Evolutionary conservation across 2,113 vertebrate species (phyloP).

Genomic region (Bettongia penicillata): DNA sequence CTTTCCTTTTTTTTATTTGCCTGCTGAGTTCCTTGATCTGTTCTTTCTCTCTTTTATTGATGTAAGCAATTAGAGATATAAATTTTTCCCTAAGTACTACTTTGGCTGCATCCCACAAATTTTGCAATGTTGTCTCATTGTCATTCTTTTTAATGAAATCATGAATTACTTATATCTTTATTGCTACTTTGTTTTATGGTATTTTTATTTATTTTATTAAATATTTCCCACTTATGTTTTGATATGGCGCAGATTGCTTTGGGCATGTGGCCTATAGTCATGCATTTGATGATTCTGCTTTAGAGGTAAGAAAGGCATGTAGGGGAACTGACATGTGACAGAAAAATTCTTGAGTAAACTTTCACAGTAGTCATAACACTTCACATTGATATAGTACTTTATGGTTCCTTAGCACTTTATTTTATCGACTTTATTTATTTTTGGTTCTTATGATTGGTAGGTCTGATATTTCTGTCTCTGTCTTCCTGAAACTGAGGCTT

Average conservation of each 20-base stretch:
- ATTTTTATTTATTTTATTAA: background rate
- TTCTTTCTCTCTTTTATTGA: no score
- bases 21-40: no score
- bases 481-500: background rate
- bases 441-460: background rate
- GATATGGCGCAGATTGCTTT: background rate
- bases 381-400: background rate
- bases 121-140: background rate
- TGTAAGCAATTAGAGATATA: no score
- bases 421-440: background rate
- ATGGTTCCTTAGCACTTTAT: background rate
- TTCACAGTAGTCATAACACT: background rate
- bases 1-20: no score
- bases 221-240: background rate
- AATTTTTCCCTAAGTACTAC: no score
- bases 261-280: no score
- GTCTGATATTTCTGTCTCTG: background rate
- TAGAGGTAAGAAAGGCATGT: background rate
- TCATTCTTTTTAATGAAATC: background rate
- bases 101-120: no score
- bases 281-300: background rate
- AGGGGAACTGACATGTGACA: background rate
- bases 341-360: background rate
- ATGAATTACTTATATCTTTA: background rate
- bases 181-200: no score